Percentiles rank a stretch among this genome's conserved stretches.
These are phyloP conservation scores for Temnothorax nylanderi DNA, from an alignment of 1,140 invertebrate genomes.

Conservation along the genomic window DNA sequence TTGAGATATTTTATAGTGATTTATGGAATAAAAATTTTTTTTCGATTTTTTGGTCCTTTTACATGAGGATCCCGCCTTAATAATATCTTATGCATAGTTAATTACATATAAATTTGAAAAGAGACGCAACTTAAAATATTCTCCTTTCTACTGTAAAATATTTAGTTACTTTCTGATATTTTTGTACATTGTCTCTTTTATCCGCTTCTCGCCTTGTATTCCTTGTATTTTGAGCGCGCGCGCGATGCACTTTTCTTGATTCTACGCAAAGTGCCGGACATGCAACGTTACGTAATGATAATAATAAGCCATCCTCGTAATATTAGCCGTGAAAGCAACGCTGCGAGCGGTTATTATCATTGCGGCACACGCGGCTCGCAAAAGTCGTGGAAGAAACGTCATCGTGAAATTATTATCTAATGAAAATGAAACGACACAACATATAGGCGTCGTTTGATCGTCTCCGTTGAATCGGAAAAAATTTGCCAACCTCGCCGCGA, in stretches of 20 bases:
- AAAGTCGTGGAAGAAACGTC: conserved; percentile 7
- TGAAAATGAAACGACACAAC: conserved; percentile 15
- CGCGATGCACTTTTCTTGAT: conserved; percentile 24
- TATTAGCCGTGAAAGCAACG: conserved; percentile 27
- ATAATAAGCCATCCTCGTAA: conserved; percentile 32
- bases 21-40: too few species aligned
- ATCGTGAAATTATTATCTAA: conserved; percentile 44
- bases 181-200: background rate
- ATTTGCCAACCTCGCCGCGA: conserved; percentile 17
- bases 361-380: background rate
- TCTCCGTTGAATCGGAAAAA: conserved; percentile 35
- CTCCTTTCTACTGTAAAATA: background rate
- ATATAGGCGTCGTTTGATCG: background rate
- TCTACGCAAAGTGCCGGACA: conserved; percentile 10
- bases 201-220: background rate
- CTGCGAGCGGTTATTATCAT: conserved; percentile 13
- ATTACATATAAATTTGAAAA: background rate
- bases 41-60: too few species aligned
- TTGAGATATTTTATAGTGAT: too few species aligned
- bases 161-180: background rate
- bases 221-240: background rate
- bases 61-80: too few species aligned
- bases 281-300: conserved; percentile 33
- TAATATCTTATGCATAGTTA: background rate
- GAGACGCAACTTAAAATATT: background rate